Evolutionary conservation across 1,140 invertebrate species (phyloP).

Genomic region (Samia ricini): DNA sequence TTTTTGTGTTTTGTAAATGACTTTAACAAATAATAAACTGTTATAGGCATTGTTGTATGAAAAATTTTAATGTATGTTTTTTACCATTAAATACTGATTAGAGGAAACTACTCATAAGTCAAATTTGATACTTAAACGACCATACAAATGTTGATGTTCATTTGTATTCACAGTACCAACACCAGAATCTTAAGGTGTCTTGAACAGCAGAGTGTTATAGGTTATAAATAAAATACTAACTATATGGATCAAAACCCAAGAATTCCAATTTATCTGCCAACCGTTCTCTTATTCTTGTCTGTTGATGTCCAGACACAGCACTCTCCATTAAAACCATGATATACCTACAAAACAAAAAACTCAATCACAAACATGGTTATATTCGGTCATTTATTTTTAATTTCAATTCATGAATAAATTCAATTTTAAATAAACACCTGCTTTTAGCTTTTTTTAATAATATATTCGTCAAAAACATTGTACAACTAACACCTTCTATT

Average conservation of each 20-base stretch:
- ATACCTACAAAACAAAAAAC: slow-evolving; percentile 73
- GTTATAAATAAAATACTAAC: slow-evolving; percentile 76
- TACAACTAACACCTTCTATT: background rate
- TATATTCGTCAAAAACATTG: slow-evolving; percentile 68
- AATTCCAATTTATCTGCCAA: slow-evolving; percentile 88
- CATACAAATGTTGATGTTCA: no score
- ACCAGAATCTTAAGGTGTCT: no score
- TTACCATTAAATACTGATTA: no score
- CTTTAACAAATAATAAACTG: no score
- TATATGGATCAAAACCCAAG: slow-evolving; percentile 86
- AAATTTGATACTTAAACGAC: no score
- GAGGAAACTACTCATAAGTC: no score
- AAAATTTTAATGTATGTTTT: no score
- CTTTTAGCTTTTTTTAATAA: slow-evolving; percentile 71
- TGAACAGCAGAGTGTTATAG: background rate
- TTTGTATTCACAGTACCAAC: no score
- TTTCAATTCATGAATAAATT: no score
- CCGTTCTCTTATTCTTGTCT: slow-evolving; percentile 82
- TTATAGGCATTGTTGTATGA: no score
- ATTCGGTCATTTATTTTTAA: no score
- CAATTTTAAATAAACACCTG: slow-evolving; percentile 48
- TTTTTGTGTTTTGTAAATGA: no score
- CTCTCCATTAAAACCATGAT: slow-evolving; percentile 89
- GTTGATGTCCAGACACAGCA: slow-evolving; percentile 85
- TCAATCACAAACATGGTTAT: background rate